Evolutionary conservation across 2,797 vertebrate species (phyloP), one percentile per base, ranked within the genome.

Genomic region (Florisuga fusca): DNA sequence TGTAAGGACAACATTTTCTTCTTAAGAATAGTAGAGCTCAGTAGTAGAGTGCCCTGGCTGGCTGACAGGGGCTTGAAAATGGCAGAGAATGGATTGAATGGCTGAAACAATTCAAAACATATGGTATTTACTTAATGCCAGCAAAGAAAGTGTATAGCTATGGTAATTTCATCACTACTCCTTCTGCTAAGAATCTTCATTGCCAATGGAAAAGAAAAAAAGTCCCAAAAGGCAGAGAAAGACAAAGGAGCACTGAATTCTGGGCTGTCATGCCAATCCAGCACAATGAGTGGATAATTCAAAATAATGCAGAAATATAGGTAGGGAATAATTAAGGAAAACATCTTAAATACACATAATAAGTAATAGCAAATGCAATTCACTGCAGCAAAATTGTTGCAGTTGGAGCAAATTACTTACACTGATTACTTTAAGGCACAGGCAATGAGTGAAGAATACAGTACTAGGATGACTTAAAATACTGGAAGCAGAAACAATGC

Each of bases 91-190:
- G 20, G 22, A 59, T n/a, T 84, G 80, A 78, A 86, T 18, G 58
- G 76, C 50, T 94, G 68, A 95, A 93, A 81, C 78, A 0, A 59
- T 41, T 89, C 10, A 4, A 82, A 94, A 90, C 1, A 41, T 76
- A 55, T 61, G 93, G 75, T 45, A 84, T 83, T 93, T 79, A 76
- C 76, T 84, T 84, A 82, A 83, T 79, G 87, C 63, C 87, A 82
- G 87, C 59, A 76, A 89, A 93, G 71, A 78, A 93, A 89, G 74
- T 10, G 15, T 67, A 73, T 38, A 71, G 68, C 67, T 87, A 89
- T 87, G 75, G 82, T 87, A 89, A 89, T 87, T n/a, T 84, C 62
- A 82, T 93, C 74, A 89, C 78, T 31, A 22, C 84, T 92, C 72
- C 76, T 82, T 83, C 62, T 89, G 71, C 78, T 89, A 59, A 57